Conservation (phyloP, 2,888 invertebrate genomes). For the Zygogramma bicolorata region DNA sequence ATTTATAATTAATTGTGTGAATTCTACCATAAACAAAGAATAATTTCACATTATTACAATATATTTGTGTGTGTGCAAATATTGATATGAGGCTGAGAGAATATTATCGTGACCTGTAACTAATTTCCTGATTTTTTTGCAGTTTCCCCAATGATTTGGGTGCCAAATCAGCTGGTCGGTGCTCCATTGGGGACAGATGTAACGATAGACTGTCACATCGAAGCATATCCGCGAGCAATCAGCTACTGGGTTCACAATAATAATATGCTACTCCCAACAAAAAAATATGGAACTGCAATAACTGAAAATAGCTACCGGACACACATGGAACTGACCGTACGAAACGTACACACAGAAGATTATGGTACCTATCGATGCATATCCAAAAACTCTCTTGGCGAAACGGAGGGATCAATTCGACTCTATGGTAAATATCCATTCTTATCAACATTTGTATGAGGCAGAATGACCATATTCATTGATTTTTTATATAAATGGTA, state of each 20-base stretch:
- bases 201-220: slow-evolving; percentile 92
- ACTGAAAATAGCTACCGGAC: slow-evolving; percentile 90
- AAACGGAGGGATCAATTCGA: slow-evolving; percentile 92
- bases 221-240: slow-evolving; percentile 91
- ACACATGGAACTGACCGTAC: slow-evolving; percentile 90
- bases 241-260: slow-evolving; percentile 94
- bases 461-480: too few species aligned
- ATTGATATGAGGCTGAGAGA: too few species aligned
- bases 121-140: slow-evolving; percentile 58
- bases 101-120: too few species aligned
- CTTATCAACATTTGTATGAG: neutral
- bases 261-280: slow-evolving; percentile 89
- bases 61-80: too few species aligned
- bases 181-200: slow-evolving; percentile 92
- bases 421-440: slow-evolving; percentile 80
- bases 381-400: slow-evolving; percentile 93
- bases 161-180: slow-evolving; percentile 92
- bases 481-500: too few species aligned
- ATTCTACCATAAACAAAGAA: too few species aligned
- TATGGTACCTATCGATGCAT: slow-evolving; percentile 94
- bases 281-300: slow-evolving; percentile 87
- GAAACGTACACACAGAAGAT: slow-evolving; percentile 85
- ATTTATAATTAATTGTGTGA: too few species aligned
- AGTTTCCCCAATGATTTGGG: slow-evolving; percentile 96
- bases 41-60: too few species aligned